Percentiles rank a stretch among this genome's conserved stretches.
Evolutionary conservation across 2,888 invertebrate genomes (phyloP).

Genomic region (Netelia inedita): DNA sequence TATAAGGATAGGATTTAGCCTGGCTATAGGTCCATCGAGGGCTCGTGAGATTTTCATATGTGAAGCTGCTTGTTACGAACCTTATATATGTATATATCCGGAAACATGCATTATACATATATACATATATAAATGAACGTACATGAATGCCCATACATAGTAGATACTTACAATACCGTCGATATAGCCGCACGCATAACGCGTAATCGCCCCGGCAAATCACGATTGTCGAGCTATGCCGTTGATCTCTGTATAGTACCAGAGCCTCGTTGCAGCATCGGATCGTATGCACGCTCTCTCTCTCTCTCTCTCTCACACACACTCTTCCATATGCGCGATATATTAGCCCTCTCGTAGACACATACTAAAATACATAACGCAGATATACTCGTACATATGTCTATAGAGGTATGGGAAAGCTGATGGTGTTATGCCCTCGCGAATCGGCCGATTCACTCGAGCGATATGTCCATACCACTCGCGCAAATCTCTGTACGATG

Average conservation of each 20-base stretch:
- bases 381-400: slow-evolving; percentile 5
- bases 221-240: slow-evolving; percentile 55
- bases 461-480: slow-evolving; percentile 69
- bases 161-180: slow-evolving; percentile 54
- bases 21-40: slow-evolving; percentile 34
- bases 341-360: slow-evolving; percentile 42
- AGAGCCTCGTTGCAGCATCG: background rate
- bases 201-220: slow-evolving; percentile 67
- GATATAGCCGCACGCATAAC: slow-evolving; percentile 60
- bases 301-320: background rate
- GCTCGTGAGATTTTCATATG: slow-evolving; percentile 25
- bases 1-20: slow-evolving; percentile 56
- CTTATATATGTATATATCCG: slow-evolving; percentile 13
- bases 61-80: slow-evolving; percentile 32
- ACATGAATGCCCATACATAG: slow-evolving; percentile 8
- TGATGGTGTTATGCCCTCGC: slow-evolving; percentile 66
- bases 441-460: slow-evolving; percentile 68
- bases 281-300: background rate
- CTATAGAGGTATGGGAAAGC: slow-evolving; percentile 34
- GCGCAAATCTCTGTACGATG: slow-evolving; percentile 68
- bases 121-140: slow-evolving; percentile 19
- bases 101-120: background rate
- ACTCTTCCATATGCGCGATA: background rate
- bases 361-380: slow-evolving; percentile 39
- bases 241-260: slow-evolving; percentile 19